Evolutionary conservation across 2,797 vertebrate genomes (phyloP), one percentile per base, ranked within the genome.

Genomic region (Distichodus sexfasciatus): DNA sequence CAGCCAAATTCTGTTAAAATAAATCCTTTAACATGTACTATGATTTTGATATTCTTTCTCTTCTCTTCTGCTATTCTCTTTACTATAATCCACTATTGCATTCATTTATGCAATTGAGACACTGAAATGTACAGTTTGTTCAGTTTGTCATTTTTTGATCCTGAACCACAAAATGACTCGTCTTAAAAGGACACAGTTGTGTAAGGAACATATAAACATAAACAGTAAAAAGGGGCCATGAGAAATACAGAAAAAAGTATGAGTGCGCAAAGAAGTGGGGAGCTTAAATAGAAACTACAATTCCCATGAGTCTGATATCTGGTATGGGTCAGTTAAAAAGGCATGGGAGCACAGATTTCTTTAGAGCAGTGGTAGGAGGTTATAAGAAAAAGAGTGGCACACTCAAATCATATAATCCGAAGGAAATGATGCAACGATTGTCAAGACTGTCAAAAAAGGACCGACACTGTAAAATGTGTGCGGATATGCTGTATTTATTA

Each of bases 311-410:
- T 26, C 10, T 53, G 35, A 35, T 53, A 17, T 17, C 36, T 58
- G 11, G 6, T n/a, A 59, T 7, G 28, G 53, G n/a, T 61, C 21
- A 28, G n/a, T 21, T 31, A 3, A 57, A 15, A 46, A 53, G 19
- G 38, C 58, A 74, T 40, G 55, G 35, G 57, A 63, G 21, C 17
- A 4, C 23, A 51, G 15, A 31, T 31, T 51, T 50, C 55, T 38
- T 51, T 26, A 38, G 23, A 44, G 29, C 17, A 19, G 14, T 36
- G 41, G 24, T 58, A 60, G 2, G 26, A 43, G 51, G 17, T 26
- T 17, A 55, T 51, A 10, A n/a, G 26, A 59, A 38, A 43, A 35
- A 10, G 24, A 62, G 10, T 12, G 1, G 9, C 23, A 19, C 35
- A 17, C 41, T 24, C 12, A 2, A 35, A n/a, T 36, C 64, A 36